These are phyloP conservation scores for Archocentrus centrarchus DNA, from an alignment of 2,113 vertebrate species.

Conservation along the genomic window DNA sequence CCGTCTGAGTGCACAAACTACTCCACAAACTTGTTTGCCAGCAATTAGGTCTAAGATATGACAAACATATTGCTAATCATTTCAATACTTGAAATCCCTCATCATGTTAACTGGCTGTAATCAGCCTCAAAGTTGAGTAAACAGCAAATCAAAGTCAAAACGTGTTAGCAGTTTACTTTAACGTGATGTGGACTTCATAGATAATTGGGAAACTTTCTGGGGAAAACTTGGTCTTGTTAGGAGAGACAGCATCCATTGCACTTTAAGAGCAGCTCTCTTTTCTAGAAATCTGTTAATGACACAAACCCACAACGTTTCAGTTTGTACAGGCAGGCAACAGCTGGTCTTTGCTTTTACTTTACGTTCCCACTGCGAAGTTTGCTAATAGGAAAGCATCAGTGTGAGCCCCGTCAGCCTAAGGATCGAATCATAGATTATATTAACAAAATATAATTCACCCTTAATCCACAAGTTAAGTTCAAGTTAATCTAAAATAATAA, in stretches of 20 bases:
- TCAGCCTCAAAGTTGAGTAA: conserved; percentile 15
- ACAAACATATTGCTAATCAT: conserved; percentile 13
- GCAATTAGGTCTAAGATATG: conserved; percentile 16
- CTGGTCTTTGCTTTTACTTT: background rate
- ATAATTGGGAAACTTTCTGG: too few species aligned
- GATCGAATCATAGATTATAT: background rate
- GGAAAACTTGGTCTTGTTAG: too few species aligned
- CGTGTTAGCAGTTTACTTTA: background rate
- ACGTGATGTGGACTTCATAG: too few species aligned
- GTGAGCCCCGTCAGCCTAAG: background rate
- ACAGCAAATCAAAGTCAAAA: conserved; percentile 8
- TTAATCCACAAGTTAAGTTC: background rate
- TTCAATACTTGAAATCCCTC: background rate
- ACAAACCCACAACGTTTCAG: background rate
- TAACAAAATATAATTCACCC: background rate
- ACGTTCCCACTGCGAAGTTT: background rate
- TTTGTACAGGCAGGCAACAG: background rate
- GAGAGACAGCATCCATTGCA: too few species aligned
- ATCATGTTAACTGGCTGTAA: background rate
- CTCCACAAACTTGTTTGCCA: background rate
- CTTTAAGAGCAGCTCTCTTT: too few species aligned
- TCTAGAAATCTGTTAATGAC: background rate
- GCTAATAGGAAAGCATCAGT: accelerated
- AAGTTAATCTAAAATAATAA: background rate
- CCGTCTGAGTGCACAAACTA: background rate